These are phyloP conservation scores for Hexactinellida sp. DNA, from an alignment of 37 sponge, comb jelly and placozoan genomes.

Conservation along the genomic window DNA sequence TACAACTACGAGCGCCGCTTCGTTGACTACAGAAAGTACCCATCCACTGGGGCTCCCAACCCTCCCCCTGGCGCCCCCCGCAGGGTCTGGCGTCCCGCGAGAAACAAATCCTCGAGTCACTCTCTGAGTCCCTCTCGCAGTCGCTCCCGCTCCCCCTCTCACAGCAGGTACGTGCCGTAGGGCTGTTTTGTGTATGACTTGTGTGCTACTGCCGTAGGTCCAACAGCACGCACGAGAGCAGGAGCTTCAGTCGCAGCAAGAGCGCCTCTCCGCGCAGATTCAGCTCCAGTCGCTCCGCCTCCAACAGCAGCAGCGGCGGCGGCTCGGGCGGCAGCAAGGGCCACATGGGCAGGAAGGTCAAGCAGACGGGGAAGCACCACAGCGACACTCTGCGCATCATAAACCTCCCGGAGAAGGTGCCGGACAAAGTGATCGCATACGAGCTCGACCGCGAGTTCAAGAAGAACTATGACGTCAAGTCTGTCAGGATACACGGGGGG, in stretches of 20 bases:
- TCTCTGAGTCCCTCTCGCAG: slow-evolving; percentile 6
- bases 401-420: not conserved
- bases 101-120: not conserved
- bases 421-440: slow-evolving; percentile 51
- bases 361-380: not conserved
- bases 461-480: slow-evolving; percentile 27
- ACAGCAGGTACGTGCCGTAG: not conserved
- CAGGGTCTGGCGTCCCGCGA: not conserved
- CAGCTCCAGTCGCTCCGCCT: not conserved
- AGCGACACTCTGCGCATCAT: not conserved
- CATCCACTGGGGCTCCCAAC: not conserved
- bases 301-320: not conserved
- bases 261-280: not conserved
- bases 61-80: not conserved
- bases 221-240: not conserved
- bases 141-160: not conserved
- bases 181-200: not conserved
- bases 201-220: not conserved
- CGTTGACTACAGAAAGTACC: slow-evolving; percentile 8
- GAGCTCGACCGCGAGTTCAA: slow-evolving; percentile 57
- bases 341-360: not conserved
- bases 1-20: slow-evolving; percentile 37
- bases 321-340: not conserved
- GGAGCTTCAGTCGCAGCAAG: not conserved
- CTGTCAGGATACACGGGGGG: slow-evolving; percentile 40